Percentiles rank a stretch among this genome's conserved stretches.
Evolutionary conservation across 2,797 vertebrate species (phyloP).

Genomic region (Natrix natrix): DNA sequence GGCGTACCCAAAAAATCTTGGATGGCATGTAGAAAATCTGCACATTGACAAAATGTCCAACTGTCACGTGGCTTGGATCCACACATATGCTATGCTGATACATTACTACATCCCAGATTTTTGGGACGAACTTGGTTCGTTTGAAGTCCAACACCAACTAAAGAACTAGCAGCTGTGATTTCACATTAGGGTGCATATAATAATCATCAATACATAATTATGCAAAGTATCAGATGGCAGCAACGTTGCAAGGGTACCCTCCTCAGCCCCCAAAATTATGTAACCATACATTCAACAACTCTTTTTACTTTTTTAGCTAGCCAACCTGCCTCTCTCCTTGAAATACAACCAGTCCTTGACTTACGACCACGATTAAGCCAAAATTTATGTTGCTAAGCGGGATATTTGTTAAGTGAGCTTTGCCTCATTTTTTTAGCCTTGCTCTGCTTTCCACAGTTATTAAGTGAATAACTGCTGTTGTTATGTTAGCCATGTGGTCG

Average conservation of each 20-base stretch:
- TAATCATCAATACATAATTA: neutral
- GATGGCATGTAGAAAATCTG: neutral
- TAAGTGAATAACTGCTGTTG: neutral
- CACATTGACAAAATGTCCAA: neutral
- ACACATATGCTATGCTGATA: neutral
- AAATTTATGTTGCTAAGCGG: neutral
- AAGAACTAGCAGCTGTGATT: neutral
- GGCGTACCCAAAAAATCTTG: neutral
- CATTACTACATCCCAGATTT: neutral
- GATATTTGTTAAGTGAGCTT: neutral
- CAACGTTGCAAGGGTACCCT: neutral
- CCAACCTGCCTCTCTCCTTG: neutral
- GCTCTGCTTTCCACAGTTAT: neutral
- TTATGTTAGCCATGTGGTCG: neutral
- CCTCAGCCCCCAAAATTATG: neutral
- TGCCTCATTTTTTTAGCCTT: neutral
- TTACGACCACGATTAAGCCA: neutral
- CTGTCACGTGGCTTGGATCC: neutral
- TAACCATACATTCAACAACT: neutral
- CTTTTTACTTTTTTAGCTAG: neutral
- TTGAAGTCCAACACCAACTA: neutral
- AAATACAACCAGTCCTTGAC: neutral
- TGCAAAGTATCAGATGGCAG: neutral
- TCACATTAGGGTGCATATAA: neutral
- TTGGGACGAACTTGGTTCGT: neutral